Evolutionary conservation across 1,140 invertebrate genomes (phyloP), one percentile per base, ranked within the genome.

Genomic region (Drosophila kohkoa): DNA sequence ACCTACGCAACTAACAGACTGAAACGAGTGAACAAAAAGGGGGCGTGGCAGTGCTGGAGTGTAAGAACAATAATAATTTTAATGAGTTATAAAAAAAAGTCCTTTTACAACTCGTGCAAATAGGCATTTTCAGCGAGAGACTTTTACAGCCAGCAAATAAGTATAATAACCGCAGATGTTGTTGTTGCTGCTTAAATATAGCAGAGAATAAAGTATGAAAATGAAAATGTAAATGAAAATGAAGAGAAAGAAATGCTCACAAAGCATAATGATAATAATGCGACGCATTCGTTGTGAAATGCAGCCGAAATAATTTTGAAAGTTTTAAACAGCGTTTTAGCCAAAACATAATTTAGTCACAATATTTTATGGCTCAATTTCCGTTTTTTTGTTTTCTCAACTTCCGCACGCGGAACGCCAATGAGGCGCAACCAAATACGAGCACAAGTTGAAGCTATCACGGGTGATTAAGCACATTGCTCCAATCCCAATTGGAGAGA

Each of bases 281-380:
- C 28, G 32, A 49, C 25, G 48, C 28, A 35, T 15, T 3, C 20
- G 20, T 43, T 55, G 62, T 75, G 78, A 69, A 67, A 52, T 15
- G 35, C 52, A 45, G 54, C 7, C 16, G 20, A 52, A 41, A 58
- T 35, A 13, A 45, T 60, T 69, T 79, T 68, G 75, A 72, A 78
- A 72, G 70, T 77, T 65, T 58, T 48, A 65, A 65, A 45, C 49
- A 46, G 25, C 60, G n/a, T 62, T 66, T 49, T 49, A 38, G 6
- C 35, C 32, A 57, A 70, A 73, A 25, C 20, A 25, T 68, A 60
- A 79, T 79, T 75, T 71, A 76, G 65, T 76, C 77, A 70, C 75
- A 63, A 82, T 78, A 77, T 77, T 87, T 87, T 87, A 89, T 89
- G 77, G 85, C 85, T 89, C 85, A 88, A 89, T 88, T 88, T 88